phyloP scores from a whole-genome alignment of 2,113 vertebrate species.

The Rhabdomys dilectus region DNA sequence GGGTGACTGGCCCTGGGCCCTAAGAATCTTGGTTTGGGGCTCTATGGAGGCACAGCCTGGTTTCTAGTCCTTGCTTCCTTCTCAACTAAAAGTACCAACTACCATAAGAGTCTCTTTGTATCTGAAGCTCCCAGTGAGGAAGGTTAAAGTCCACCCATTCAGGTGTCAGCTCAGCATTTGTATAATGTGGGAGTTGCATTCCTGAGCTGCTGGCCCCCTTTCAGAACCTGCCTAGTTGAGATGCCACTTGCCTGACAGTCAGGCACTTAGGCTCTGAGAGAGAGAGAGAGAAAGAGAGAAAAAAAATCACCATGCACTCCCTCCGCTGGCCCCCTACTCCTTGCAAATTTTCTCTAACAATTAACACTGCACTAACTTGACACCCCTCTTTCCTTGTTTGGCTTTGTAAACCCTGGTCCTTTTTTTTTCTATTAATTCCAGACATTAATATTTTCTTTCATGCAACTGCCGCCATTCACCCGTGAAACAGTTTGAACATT shows the following conservation, averaged over 20 bases:
- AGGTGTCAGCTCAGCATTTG: slow-evolving; percentile 71
- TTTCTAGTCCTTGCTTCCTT: accelerated
- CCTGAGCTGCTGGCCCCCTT: not conserved
- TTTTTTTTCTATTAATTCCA: slow-evolving; percentile 89
- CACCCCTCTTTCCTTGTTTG: slow-evolving; percentile 90
- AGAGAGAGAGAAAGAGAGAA: not conserved
- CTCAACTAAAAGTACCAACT: accelerated
- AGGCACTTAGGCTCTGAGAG: slow-evolving; percentile 84
- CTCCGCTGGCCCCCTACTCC: slow-evolving; percentile 6
- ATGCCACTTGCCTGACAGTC: slow-evolving; percentile 91
- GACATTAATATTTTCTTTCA: slow-evolving; percentile 94
- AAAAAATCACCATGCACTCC: slow-evolving; percentile 20
- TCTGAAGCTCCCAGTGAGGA: accelerated
- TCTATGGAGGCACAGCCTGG: not conserved
- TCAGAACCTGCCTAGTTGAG: slow-evolving; percentile 89
- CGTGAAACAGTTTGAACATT: slow-evolving; percentile 94
- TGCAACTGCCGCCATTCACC: slow-evolving; percentile 90
- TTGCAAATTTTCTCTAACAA: slow-evolving; percentile 91
- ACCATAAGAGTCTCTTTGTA: not conserved
- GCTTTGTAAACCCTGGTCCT: slow-evolving; percentile 84
- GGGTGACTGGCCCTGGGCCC: accelerated
- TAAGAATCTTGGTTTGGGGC: not conserved
- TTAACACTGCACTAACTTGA: slow-evolving; percentile 91
- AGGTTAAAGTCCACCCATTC: slow-evolving; percentile 70
- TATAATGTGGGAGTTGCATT: not conserved